phyloP scores from a whole-genome alignment of 2,888 invertebrate genomes.

The Coenonympha glycerion region DNA sequence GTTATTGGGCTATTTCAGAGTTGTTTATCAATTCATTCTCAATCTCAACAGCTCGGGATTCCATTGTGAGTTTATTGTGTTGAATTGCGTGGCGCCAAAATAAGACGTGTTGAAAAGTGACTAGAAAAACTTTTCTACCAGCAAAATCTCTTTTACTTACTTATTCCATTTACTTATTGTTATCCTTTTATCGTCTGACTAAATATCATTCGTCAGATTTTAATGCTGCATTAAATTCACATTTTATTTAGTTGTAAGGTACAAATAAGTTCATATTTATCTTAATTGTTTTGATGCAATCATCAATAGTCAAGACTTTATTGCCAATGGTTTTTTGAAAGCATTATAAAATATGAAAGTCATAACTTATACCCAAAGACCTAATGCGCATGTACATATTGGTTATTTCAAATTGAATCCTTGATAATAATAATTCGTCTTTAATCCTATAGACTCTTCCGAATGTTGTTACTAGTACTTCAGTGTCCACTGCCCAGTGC shows the following conservation, averaged over 20 bases:
- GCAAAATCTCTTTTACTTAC: too few species aligned
- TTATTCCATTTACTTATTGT: too few species aligned
- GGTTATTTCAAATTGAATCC: not conserved
- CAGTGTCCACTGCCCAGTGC: not conserved
- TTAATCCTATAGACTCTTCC: too few species aligned
- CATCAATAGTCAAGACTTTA: not conserved
- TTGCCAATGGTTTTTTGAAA: not conserved
- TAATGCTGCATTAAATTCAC: too few species aligned
- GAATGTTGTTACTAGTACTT: too few species aligned
- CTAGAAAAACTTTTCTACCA: too few species aligned
- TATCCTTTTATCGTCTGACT: too few species aligned
- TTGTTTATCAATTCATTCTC: constrained; percentile 13
- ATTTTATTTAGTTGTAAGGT: too few species aligned
- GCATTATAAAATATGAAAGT: not conserved
- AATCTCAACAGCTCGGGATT: not conserved
- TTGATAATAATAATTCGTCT: too few species aligned
- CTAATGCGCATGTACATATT: not conserved
- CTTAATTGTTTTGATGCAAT: not conserved
- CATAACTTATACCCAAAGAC: not conserved
- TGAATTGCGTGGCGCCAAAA: not conserved
- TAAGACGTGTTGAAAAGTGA: too few species aligned
- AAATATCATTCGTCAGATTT: too few species aligned
- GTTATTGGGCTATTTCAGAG: constrained; percentile 23
- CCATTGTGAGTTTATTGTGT: not conserved
- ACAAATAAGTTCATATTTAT: too few species aligned